These are phyloP conservation scores for Calameuta idolon DNA, from an alignment of 2,888 invertebrate species.

Conservation along the genomic window DNA sequence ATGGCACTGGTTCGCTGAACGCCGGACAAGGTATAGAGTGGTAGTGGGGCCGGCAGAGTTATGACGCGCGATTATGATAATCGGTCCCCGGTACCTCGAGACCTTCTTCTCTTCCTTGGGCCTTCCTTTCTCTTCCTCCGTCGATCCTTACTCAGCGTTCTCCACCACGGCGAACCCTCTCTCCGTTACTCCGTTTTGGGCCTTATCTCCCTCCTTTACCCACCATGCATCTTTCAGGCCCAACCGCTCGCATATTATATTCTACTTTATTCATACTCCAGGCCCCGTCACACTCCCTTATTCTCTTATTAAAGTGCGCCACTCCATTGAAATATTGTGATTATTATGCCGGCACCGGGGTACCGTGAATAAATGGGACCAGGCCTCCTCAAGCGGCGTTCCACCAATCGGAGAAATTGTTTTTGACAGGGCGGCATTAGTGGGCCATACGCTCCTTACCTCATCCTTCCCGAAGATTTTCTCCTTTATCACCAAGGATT, in stretches of 20 bases:
- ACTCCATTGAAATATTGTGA: constrained; percentile 42
- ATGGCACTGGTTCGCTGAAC: constrained; percentile 8
- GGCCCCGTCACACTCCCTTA: constrained; percentile 38
- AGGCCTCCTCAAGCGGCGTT: constrained; percentile 1
- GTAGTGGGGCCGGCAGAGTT: constrained; percentile 53
- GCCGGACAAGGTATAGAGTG: constrained; percentile 41
- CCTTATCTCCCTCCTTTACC: constrained; percentile 24
- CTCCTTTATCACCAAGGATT: neutral
- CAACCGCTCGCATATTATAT: constrained; percentile 48
- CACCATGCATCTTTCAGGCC: constrained; percentile 27
- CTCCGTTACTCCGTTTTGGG: constrained; percentile 22
- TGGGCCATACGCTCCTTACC: neutral
- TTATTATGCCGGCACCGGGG: constrained; percentile 27
- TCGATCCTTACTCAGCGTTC: neutral
- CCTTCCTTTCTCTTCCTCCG: constrained; percentile 20
- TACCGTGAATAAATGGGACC: constrained; percentile 23
- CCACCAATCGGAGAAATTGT: constrained; percentile 33
- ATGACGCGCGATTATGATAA: constrained; percentile 62
- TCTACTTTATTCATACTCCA: constrained; percentile 51
- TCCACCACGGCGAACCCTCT: neutral
- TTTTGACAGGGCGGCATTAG: constrained; percentile 25
- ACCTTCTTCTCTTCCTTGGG: constrained; percentile 16
- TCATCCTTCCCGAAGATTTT: neutral
- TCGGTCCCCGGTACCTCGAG: constrained; percentile 49
- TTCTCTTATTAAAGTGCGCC: constrained; percentile 42